Conservation (phyloP, 2,888 invertebrate genomes). For the Ecliptopera silaceata region DNA sequence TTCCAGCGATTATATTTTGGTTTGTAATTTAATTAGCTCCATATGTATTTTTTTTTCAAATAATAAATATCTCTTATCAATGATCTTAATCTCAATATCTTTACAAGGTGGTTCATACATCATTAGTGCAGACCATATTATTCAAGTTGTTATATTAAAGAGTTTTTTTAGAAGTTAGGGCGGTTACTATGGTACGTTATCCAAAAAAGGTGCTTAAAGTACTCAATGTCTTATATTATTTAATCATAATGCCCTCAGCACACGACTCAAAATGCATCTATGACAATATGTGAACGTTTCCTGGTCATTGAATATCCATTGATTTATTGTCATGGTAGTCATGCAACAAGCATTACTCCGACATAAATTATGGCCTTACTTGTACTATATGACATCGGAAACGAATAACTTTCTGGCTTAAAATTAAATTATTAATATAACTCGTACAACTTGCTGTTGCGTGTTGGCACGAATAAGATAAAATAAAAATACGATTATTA, state of each 20-base stretch:
- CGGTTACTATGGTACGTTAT: not conserved
- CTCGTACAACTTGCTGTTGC: no score
- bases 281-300: not conserved
- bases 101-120: slow-evolving; percentile 16
- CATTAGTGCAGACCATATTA: slow-evolving; percentile 23
- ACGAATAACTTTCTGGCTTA: no score
- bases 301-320: not conserved
- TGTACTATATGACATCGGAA: no score
- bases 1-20: not conserved
- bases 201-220: no score
- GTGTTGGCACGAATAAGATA: no score
- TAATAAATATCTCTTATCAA: slow-evolving; percentile 12
- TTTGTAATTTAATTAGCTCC: not conserved
- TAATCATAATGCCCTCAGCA: not conserved
- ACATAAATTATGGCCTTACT: not conserved
- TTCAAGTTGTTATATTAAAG: not conserved
- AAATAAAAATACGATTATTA: no score
- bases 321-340: not conserved
- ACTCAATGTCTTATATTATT: no score
- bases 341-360: not conserved
- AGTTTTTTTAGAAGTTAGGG: not conserved
- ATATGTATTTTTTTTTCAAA: slow-evolving; percentile 1
- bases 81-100: slow-evolving; percentile 16
- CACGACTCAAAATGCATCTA: not conserved
- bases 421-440: no score